These are phyloP conservation scores for Eupithecia subfuscata DNA, from an alignment of 2,888 invertebrate species.

Conservation along the genomic window DNA sequence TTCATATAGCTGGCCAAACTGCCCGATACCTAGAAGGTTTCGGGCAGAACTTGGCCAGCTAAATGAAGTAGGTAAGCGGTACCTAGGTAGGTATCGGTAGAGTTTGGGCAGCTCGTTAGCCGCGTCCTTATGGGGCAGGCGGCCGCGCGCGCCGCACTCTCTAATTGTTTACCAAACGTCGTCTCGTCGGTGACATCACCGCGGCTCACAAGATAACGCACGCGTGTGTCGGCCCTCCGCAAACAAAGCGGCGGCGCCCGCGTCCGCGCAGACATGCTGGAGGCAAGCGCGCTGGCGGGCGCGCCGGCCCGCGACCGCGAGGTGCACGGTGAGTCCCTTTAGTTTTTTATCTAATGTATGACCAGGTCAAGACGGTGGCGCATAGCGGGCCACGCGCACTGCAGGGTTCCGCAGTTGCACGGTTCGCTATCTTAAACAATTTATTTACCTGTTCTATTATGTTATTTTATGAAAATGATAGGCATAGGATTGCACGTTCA, in stretches of 20 bases:
- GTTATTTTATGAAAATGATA: too few species aligned
- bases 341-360: too few species aligned
- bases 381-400: too few species aligned
- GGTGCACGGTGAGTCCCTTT: conserved; percentile 82
- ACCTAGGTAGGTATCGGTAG: background rate
- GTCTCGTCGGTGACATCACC: background rate
- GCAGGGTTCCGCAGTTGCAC: too few species aligned
- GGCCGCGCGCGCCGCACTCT: background rate
- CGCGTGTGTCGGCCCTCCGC: background rate
- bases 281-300: conserved; percentile 19
- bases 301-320: conserved; percentile 74
- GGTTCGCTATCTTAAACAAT: too few species aligned
- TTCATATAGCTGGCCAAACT: too few species aligned
- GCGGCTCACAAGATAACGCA: background rate
- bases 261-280: conserved; percentile 23
- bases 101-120: background rate
- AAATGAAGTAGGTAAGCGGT: too few species aligned
- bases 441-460: too few species aligned
- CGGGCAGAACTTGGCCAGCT: too few species aligned
- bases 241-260: conserved; percentile 17
- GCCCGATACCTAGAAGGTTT: too few species aligned
- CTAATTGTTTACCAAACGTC: background rate
- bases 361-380: too few species aligned
- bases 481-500: too few species aligned
- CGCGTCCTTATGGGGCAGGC: background rate